phyloP scores from a whole-genome alignment of 2,888 invertebrate species.

The Scaptomyza cyrtandrae region DNA sequence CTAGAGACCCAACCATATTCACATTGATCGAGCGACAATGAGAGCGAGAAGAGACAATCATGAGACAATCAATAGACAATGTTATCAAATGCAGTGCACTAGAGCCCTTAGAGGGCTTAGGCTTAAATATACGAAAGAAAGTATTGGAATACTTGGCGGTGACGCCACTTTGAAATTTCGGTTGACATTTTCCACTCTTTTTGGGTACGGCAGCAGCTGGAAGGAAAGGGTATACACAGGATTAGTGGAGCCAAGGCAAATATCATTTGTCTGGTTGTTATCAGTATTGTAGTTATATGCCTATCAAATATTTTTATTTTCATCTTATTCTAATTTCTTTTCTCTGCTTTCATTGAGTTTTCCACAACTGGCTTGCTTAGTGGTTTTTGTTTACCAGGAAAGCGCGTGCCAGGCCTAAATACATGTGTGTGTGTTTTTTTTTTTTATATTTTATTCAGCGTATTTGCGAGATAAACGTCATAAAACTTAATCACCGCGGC shows the following conservation, averaged over 20 bases:
- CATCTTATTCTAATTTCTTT: slow-evolving; percentile 17
- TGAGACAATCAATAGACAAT: slow-evolving; percentile 71
- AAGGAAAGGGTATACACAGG: slow-evolving; percentile 57
- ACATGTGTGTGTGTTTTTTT: background rate
- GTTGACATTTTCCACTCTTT: slow-evolving; percentile 59
- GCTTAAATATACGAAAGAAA: slow-evolving; percentile 27
- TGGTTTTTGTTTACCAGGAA: slow-evolving; percentile 46
- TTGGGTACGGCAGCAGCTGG: slow-evolving; percentile 17
- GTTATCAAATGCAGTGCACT: slow-evolving; percentile 67
- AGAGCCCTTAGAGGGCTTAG: slow-evolving; percentile 35
- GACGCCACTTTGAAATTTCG: slow-evolving; percentile 72
- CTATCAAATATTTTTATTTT: slow-evolving; percentile 18
- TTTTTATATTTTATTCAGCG: slow-evolving; percentile 19
- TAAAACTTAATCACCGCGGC: slow-evolving; percentile 69
- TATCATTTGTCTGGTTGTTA: slow-evolving; percentile 79
- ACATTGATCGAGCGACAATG: slow-evolving; percentile 35
- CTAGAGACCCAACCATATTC: background rate
- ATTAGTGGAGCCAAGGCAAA: slow-evolving; percentile 83
- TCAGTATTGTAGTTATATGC: slow-evolving; percentile 35
- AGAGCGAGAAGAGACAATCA: slow-evolving; percentile 54
- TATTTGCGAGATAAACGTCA: slow-evolving; percentile 60
- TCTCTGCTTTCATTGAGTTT: slow-evolving; percentile 42
- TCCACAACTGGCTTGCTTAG: slow-evolving; percentile 1
- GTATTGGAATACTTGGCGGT: slow-evolving; percentile 56
- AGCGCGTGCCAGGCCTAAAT: slow-evolving; percentile 66